Base-by-base conservation (phyloP, 92 coral and sea anemone species). In the Pocillopora meandrina region DNA sequence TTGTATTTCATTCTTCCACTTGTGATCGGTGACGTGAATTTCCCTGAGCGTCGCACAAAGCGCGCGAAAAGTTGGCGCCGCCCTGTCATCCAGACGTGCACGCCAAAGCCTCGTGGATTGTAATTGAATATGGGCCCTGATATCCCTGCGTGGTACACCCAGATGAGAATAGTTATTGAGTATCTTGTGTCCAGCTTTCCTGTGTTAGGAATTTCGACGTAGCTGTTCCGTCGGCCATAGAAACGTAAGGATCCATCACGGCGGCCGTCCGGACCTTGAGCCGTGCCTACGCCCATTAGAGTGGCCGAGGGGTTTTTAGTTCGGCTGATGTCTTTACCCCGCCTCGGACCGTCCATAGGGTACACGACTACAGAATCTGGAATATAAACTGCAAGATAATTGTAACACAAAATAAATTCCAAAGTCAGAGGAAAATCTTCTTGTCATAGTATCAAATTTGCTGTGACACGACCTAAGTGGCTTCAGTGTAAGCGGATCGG, bases 81-180 rank as follows among this genome's bases (percentile, higher is more conserved):
- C 79, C 88, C 89, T n/a, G 78, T 69, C 92, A 92, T 89, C 92
- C 90, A 89, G 8, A 92, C 72, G 52, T 89, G 90, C 17, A 92
- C 95, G 49, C 90, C 92, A 65, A 82, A 89, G 2, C 90, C 90
- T 49, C 80, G 78, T 12, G 83, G 85, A 77, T 87, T 86, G 82
- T 88, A 92, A 66, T 92, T 79, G 36, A 92, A 86, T 74, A 92
- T 89, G 2, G 95, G 95, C 0, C 95, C 95, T 21, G 79, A 42
- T 18, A 59, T 56, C 5, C 95, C 95, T 10, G 84, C 77, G 49
- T 93, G 93, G 69, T 33, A 86, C 10, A 93, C 82, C 96, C 96
- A 93, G 73, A 90, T 87, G 35, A 93, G 85, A 23, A 93, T 85
- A 15, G 96, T 93, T 70, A 93, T 88, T 5, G 96, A 93, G 80